Base-by-base conservation (phyloP, 2,888 invertebrate genomes). In the Cyrtodaria siliqua region DNA sequence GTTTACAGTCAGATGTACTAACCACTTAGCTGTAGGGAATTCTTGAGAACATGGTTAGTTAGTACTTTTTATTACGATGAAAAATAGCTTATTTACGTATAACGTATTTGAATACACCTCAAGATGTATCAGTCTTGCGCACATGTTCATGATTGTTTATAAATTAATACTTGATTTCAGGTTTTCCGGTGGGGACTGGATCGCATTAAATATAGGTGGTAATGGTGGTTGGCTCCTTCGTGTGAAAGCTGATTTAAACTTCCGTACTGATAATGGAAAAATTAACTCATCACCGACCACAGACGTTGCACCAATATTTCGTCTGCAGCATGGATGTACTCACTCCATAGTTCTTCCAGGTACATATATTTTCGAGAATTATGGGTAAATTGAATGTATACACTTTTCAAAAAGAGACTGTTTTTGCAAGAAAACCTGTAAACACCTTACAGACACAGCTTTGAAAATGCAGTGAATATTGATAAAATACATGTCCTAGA, bases 261-360 rank as follows among this genome's bases (percentile, higher is more conserved):
- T 12, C 16, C n/a, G 69, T n/a, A 44, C 44, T 3, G 69, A 69
- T 16, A 69, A 55, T 2, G 62, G 62, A 47, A 69, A 26, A 16
- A 44, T 69, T 0, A 69, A 69, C 61, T 55, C 53, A 1, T 61
- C 69, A 0, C 69, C 69, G 1, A 27, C 23, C 3, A 29, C 56
- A 9, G 61, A 61, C 8, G 61, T 69, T 12, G 40, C 61, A 9
- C 69, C 69, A 0, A 69, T 69, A 33, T 61, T 61, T 12, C 26
- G 56, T 1, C n/a, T 62, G n/a, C 69, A 69, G 20, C 26, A 61
- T 26, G 69, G 69, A 2, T 69, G 69, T 56, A 60, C 50, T 42
- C 18, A 38, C 23, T 50, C 52, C 9, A 60, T 68, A 20, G 27
- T 49, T 18, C 50, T 68, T 9, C 68, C 68, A 27, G 63, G 63